Evolutionary conservation across 92 coral and sea anemone genomes (phyloP), one percentile per base, ranked within the genome.

Genomic region (Plumapathes pennacea): DNA sequence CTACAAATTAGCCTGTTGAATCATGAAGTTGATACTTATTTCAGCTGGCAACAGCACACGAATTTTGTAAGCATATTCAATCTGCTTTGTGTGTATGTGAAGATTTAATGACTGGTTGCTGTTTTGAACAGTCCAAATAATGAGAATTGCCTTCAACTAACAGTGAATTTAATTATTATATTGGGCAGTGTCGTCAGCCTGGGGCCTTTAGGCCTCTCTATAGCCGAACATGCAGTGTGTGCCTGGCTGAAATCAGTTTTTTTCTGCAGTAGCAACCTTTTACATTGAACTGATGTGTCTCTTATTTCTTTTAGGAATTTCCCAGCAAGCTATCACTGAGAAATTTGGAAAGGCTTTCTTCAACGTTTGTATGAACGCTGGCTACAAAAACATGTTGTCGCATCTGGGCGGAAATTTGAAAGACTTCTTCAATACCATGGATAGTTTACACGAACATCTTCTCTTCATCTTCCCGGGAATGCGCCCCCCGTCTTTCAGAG

Each of bases 401-500:
- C 68, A 76, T 22, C 78, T 92, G 6, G 98, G 98, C 15, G 81
- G 94, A 14, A 92, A 82, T 46, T 47, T 92, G 38, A 88, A 71
- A 45, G 98, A 92, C 69, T 84, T 92, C 30, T 46, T 92, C 57
- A 88, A 85, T 54, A 76, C 85, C 33, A 40, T 92, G 41, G 98
- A 92, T 55, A 90, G 90, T 50, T 63, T 92, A 30, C 98, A 92
- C 43, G 98, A 92, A 32, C 90, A 92, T 66, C 69, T 92, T 29
- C 55, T 89, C 38, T 84, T 80, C 22, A 80, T 89, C 39, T 92
- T 70, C 37, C 98, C 98, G 1, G 98, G 98, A 36, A 84, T 92
- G 87, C 85, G 90, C 26, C 75, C 92, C 1, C 98, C 98, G n/a
- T 92, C 98, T 7, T 89, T 92, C 40, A 76, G 88, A 51, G 96